Conservation (phyloP, 2,113 vertebrate genomes). For the Castor canadensis region DNA sequence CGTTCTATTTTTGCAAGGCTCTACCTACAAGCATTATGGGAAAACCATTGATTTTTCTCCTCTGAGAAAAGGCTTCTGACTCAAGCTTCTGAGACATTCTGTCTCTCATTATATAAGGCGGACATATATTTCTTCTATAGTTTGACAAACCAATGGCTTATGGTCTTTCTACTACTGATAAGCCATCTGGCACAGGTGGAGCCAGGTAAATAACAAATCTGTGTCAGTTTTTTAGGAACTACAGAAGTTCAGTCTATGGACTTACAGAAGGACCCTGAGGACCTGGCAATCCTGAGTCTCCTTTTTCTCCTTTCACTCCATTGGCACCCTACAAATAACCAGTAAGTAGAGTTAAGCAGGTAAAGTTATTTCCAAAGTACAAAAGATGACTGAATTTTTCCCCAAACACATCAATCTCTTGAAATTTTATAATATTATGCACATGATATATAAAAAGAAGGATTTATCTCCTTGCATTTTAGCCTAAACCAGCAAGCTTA, state of each 20-base stretch:
- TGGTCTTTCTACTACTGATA: neutral
- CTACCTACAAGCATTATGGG: neutral
- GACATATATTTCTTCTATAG: neutral
- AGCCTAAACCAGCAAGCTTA: neutral
- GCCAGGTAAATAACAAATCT: neutral
- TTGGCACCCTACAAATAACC: conserved; percentile 90
- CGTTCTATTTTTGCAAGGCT: neutral
- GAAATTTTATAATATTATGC: conserved; percentile 1
- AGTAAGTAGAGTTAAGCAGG: neutral
- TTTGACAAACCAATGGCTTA: neutral
- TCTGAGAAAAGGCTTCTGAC: conserved; percentile 37
- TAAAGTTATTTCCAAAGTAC: neutral
- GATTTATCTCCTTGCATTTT: conserved; percentile 11
- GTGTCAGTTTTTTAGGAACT: neutral
- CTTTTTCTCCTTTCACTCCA: conserved; percentile 95
- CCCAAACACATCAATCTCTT: neutral
- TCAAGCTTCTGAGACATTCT: neutral
- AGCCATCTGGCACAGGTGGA: neutral
- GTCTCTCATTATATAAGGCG: neutral
- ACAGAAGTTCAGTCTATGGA: conserved; percentile 23
- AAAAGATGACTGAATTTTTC: neutral
- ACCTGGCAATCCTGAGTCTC: conserved; percentile 92
- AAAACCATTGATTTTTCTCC: conserved; percentile 15
- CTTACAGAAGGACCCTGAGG: conserved; percentile 97
- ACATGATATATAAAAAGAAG: neutral